Base-by-base conservation (phyloP, 2,797 vertebrate genomes). In the Mormyrops attenuatus region DNA sequence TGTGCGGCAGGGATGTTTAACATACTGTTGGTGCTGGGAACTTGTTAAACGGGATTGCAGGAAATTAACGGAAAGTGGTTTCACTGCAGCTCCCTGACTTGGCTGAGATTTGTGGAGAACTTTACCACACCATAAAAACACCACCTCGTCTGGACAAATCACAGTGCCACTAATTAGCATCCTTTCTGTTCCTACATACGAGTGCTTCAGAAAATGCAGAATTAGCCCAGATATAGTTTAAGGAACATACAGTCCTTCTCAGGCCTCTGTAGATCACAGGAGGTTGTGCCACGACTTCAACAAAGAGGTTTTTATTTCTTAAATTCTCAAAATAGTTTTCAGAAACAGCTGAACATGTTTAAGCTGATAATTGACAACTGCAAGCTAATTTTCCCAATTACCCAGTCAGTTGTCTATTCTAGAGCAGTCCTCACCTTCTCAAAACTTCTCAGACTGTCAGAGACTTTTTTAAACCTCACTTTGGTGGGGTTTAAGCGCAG, bases 61-160 rank as follows among this genome's bases (percentile, higher is more conserved):
- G 77, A 82, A 82, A 82, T 82, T 82, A 82, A 47, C 41, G 77
- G 77, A 20, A 82, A 82, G 38, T n/a, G 77, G 41, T 82, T 47
- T 44, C 20, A 3, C 55, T 57, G 20, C 5, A 5, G 17, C 20
- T 57, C 77, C 77, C 41, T 44, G 38, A 82, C 73, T 20, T 80
- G 73, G 38, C 38, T n/a, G 15, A 20, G 38, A 20, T 80, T 44
- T 80, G 73, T n/a, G 41, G 73, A 80, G 17, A 82, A 8, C 77
- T 47, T 44, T 20, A 47, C 77, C 77, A 11, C 77, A 44, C 77
- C 77, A 82, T 41, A 47, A 82, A 82, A 82, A 47, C 77, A 9
- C 17, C 41, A 47, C 41, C 38, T 73, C 1, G 34, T 73, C 66
- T 38, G 30, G 30, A 73, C 66, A 38, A 73, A 73, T 73, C 66